These are phyloP conservation scores for Chrysaora quinquecirrha DNA, from an alignment of 30 jellyfish, hydroid and myxozoan genomes.

Conservation along the genomic window DNA sequence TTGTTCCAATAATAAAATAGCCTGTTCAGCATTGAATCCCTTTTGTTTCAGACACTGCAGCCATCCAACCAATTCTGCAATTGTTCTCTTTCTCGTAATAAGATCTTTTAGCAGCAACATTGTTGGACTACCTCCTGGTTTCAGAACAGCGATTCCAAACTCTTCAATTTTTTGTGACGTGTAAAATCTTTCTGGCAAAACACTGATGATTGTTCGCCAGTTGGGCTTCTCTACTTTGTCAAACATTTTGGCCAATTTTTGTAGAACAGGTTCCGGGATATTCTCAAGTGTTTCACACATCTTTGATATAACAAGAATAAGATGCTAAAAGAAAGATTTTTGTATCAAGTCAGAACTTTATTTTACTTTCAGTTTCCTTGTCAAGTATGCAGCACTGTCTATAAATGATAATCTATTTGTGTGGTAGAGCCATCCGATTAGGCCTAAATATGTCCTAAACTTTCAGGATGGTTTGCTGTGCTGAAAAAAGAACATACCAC, in stretches of 20 bases:
- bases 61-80: slow-evolving; percentile 53
- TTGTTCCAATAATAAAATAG: slow-evolving; percentile 12
- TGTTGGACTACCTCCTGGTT: slow-evolving; percentile 92
- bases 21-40: slow-evolving; percentile 13
- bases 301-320: too few species aligned
- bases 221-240: slow-evolving; percentile 75
- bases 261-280: slow-evolving; percentile 37
- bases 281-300: not conserved
- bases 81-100: slow-evolving; percentile 55
- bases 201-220: slow-evolving; percentile 73
- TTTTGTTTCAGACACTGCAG: slow-evolving; percentile 14
- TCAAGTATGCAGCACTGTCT: too few species aligned
- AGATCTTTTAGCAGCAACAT: slow-evolving; percentile 61
- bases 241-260: slow-evolving; percentile 53
- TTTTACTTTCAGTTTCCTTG: too few species aligned
- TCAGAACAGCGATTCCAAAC: slow-evolving; percentile 68
- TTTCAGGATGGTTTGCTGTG: too few species aligned
- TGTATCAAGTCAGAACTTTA: too few species aligned
- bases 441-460: too few species aligned
- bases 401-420: too few species aligned
- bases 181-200: slow-evolving; percentile 49
- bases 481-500: too few species aligned
- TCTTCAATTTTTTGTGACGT: slow-evolving; percentile 46
- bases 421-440: too few species aligned
- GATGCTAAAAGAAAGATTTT: too few species aligned